These are phyloP conservation scores for Capromys pilorides DNA, from an alignment of 2,797 vertebrate genomes.

Conservation along the genomic window DNA sequence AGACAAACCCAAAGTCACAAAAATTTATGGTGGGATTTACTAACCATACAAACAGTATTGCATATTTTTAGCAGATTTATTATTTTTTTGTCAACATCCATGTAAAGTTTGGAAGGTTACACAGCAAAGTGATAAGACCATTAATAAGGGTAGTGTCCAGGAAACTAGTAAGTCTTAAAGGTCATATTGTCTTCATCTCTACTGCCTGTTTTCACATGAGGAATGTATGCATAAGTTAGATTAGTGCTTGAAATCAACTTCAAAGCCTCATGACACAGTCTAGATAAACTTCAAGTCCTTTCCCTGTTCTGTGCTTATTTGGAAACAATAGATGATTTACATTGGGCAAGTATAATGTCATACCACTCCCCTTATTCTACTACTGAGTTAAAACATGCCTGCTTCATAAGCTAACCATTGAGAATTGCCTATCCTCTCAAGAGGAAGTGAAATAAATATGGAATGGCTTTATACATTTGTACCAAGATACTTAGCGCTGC, in stretches of 20 bases:
- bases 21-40: background rate
- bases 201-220: background rate
- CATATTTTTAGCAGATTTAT: background rate
- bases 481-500: too few relatives aligned
- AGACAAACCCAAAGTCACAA: background rate
- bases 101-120: background rate
- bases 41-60: background rate
- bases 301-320: background rate
- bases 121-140: background rate
- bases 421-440: slow-evolving; percentile 9
- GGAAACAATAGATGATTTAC: background rate
- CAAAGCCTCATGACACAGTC: background rate
- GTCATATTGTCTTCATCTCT: background rate
- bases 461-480: slow-evolving; percentile 2
- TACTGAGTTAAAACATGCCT: slow-evolving; percentile 28
- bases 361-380: background rate
- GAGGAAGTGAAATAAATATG: slow-evolving; percentile 50
- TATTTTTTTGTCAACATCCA: background rate
- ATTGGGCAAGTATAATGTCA: slow-evolving; percentile 5
- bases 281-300: background rate
- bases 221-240: background rate
- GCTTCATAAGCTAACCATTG: background rate
- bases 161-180: background rate
- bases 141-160: background rate
- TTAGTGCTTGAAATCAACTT: background rate